Evolutionary conservation across 2,113 vertebrate species (phyloP), one percentile per base, ranked within the genome.

Genomic region (Callipepla squamata): DNA sequence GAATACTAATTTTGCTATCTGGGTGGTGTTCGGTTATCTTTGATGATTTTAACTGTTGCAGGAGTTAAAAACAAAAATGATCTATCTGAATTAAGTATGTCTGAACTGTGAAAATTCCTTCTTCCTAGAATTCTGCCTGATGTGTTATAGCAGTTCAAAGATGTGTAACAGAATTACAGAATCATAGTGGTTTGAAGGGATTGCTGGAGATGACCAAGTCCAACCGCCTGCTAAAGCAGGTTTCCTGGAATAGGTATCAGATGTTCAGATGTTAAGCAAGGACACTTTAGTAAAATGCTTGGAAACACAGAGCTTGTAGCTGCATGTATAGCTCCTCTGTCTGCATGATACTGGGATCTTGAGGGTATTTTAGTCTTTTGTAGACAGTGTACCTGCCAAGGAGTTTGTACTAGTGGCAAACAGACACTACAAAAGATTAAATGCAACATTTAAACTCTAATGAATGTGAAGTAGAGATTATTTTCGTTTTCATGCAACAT

Each of bases 301-400:
- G 62, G 66, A n/a, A 89, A 30, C 0, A 0, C 36, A 57, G 18
- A 58, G 9, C 10, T 74, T 45, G 18, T 63, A 55, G 19, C 50
- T 77, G 34, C 6, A 3, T 6, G 2, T 0, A 0, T 1, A 9
- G 11, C 28, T 87, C 12, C 15, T 79, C 53, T 42, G 7, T 11
- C 9, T 70, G 17, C 28, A 40, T 7, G 3, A 50, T 48, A 50
- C 22, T 32, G 25, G 18, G 11, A 58, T 57, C 22, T 34, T 1
- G 1, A 48, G 17, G 9, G 7, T 0, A 12, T 53, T 86, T 67
- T 40, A 8, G 23, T 32, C n/a, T 67, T 70, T 7, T 13, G 47
- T 78, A 38, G 6, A 11, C 40, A 21, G 13, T 4, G 30, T 53
- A 58, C 34, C 26, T 40, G 8, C 19, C 25, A 59, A 78, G 25